Conservation (phyloP, 2,113 vertebrate genomes). For the Isurus oxyrinchus region DNA sequence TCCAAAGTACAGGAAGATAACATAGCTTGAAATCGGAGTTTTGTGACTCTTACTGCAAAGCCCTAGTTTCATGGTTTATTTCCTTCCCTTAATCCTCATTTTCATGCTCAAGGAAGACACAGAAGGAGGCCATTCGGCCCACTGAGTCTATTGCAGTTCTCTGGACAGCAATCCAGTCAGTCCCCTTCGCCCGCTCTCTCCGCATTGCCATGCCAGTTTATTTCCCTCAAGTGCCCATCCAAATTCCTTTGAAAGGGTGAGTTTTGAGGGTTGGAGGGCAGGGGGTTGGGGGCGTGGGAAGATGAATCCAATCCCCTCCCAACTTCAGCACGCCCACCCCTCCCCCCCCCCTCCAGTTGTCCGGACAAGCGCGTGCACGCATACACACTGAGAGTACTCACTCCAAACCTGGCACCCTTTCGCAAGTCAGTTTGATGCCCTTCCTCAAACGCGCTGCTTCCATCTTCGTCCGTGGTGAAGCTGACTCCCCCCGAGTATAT, state of each 20-base stretch:
- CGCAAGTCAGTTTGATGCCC: conserved; percentile 44
- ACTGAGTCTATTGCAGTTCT: no score
- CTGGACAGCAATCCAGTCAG: no score
- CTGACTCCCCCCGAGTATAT: conserved; percentile 48
- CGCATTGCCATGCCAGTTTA: no score
- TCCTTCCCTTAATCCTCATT: no score
- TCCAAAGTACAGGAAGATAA: not conserved
- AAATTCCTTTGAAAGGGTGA: no score
- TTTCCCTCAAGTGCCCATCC: no score
- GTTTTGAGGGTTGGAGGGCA: not conserved
- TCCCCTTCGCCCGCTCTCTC: no score
- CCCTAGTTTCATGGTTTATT: no score
- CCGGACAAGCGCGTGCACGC: not conserved
- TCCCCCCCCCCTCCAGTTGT: no score
- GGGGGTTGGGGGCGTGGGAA: no score
- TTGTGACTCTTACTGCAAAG: not conserved
- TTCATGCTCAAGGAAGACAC: no score
- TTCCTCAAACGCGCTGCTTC: conserved; percentile 50
- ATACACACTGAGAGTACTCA: conserved; percentile 40
- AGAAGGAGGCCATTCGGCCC: no score
- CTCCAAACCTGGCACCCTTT: conserved; percentile 50
- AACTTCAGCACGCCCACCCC: not conserved
- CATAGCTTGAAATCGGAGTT: not conserved
- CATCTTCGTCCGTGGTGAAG: conserved; percentile 47
- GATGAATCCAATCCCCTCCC: not conserved